Base-by-base conservation (phyloP, 2,888 invertebrate genomes). In the Poecilus cupreus region DNA sequence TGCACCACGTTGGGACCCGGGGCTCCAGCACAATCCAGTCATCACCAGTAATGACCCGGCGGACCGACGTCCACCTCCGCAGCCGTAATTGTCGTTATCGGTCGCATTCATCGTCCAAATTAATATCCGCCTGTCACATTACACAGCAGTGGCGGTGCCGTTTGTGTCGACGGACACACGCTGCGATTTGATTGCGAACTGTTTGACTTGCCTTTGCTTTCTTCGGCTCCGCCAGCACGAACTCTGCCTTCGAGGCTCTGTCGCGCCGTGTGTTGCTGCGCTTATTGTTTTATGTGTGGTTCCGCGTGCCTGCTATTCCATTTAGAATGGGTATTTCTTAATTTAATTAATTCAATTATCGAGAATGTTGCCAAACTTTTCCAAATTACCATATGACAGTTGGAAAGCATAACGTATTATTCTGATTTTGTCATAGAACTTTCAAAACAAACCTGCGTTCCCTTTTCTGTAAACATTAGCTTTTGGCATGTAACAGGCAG, bases 1-100 rank as follows among this genome's bases (percentile, higher is more conserved):
- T 10, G 46, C n/a, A 46, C 22, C 20, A 54, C 11, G 11, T 20
- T 22, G 11, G 10, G 20, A 54, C 20, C 54, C 22, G 11, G 16
- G 54, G 22, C 11, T 54, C 20, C 18, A 49, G 20, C 22, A 20
- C 20, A 20, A n/a, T 68, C 37, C 84, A 87, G 88, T 87, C 88
- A 88, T 88, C 86, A 86, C 86, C 84, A 84, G 85, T 89, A 89
- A 88, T 88, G 88, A 87, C 72, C 72, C 39, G 13, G 85, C 86
- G 85, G 82, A 83, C 84, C 32, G 79, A 32, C 26, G 37, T 72
- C 72, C 72, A 46, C 72, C 72, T 72, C 72, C 72, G 83, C 82
- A 82, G 82, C 83, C 85, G 39, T 60, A 75, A 83, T 85, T 84
- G 84, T 83, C 84, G 85, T 81, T 81, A 81, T 81, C 81, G 64